Evolutionary conservation across 2,113 vertebrate genomes (phyloP).

Genomic region (Eudyptes chrysolophus): DNA sequence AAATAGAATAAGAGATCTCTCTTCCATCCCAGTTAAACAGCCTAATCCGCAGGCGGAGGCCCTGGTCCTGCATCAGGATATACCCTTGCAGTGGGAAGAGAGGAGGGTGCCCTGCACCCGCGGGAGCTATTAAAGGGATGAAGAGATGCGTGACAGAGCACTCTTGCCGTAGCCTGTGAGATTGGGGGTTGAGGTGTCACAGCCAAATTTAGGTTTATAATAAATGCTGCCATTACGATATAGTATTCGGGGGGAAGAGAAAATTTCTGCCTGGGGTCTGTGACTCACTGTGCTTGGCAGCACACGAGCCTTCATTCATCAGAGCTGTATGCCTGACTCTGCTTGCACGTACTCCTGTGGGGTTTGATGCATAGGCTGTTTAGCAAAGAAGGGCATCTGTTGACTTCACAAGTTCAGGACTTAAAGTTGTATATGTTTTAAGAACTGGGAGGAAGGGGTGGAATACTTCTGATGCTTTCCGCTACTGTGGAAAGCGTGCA

Average conservation of each 20-base stretch:
- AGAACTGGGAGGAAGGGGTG: background rate
- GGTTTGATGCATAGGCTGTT: background rate
- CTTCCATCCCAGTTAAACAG: background rate
- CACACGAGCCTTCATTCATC: background rate
- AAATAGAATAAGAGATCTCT: background rate
- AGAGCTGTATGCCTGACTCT: background rate
- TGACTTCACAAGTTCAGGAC: background rate
- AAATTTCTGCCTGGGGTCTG: background rate
- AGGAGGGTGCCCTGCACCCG: background rate
- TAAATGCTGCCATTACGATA: background rate
- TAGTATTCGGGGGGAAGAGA: background rate
- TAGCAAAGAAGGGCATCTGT: background rate
- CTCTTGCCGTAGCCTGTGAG: background rate
- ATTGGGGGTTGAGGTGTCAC: background rate
- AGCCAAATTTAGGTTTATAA: background rate
- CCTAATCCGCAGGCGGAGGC: background rate
- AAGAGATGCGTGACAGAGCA: background rate
- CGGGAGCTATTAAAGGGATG: background rate
- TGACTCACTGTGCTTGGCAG: slow-evolving; percentile 8
- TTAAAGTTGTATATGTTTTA: background rate
- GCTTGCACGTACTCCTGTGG: background rate
- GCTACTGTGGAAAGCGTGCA: rapidly evolving
- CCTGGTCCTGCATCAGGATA: background rate
- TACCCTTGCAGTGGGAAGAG: background rate
- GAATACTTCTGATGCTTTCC: background rate